Evolutionary conservation across 2,888 invertebrate genomes (phyloP), one percentile per base, ranked within the genome.

Genomic region (Petrolisthes cinctipes): DNA sequence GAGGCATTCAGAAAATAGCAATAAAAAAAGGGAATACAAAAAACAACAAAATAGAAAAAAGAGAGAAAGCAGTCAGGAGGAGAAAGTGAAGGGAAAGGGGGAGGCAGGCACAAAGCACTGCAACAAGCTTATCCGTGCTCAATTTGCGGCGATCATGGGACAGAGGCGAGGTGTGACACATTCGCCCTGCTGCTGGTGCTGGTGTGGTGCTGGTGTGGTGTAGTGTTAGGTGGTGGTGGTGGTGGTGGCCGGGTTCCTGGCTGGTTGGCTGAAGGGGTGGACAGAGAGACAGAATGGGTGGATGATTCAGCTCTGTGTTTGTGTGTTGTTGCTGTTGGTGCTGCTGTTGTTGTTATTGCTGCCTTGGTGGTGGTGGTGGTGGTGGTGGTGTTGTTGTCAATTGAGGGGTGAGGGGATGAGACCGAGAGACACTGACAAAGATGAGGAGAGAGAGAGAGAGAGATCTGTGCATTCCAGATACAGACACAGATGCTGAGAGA

Each of bases 181-280:
- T 61, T 61, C 73, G 7, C 6, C 6, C 66, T 11, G 66, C 66
- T 11, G 66, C 66, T 53, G 56, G n/a, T 20, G 78, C 54, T 37
- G 37, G 37, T 37, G 37, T 37, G 37, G 37, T 37, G 23, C 20
- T 80, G 20, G 54, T 7, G 37, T 23, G 57, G 61, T 20, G 23
- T 79, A 56, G 78, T 79, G 78, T n/a, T 79, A 37, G 56, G 20
- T 79, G 56, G 54, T 79, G 53, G 76, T 51, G 56, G 20, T 79
- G 56, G 54, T 79, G 53, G 76, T 51, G 51, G 51, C 17, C 14
- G 66, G 11, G 17, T 66, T 66, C 17, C 66, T 17, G 11, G 66
- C 66, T 51, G 37, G 51, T 51, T 66, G 11, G 66, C 4, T 7
- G 37, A 54, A 4, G 76, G 23, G 37, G 37, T 37, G 37, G 37